These are phyloP conservation scores for Drosophila leontia DNA, from an alignment of 1,140 invertebrate species.

Conservation along the genomic window DNA sequence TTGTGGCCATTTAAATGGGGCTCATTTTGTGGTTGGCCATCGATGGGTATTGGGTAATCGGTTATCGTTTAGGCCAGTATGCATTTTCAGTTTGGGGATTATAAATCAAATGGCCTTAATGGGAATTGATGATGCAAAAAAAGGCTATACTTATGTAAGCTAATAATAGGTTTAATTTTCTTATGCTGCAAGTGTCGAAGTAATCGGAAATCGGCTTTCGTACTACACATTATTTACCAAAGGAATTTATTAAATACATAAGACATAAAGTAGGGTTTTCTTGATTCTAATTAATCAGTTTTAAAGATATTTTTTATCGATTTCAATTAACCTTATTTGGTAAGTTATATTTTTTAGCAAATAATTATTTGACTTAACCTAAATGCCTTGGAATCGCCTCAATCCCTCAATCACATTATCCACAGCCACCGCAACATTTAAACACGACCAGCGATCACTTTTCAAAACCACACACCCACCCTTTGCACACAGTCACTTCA, in stretches of 20 bases:
- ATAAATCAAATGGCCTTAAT: conserved; percentile 20
- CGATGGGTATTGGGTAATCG: conserved; percentile 37
- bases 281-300: no score
- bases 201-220: background rate
- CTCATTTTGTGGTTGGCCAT: conserved; percentile 61
- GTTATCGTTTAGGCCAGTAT: conserved; percentile 10
- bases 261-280: background rate
- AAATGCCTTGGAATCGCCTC: conserved; percentile 18
- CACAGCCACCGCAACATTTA: conserved; percentile 43
- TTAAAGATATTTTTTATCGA: background rate
- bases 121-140: conserved; percentile 4
- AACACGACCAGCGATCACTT: conserved; percentile 40
- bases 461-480: conserved; percentile 26
- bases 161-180: background rate
- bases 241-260: background rate
- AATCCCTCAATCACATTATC: conserved; percentile 49
- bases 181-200: background rate
- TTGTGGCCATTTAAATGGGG: conserved; percentile 66
- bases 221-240: background rate
- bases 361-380: conserved; percentile 2
- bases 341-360: background rate
- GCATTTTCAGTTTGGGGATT: background rate
- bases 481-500: background rate
- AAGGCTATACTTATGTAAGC: background rate
- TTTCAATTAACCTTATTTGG: background rate